Evolutionary conservation across 2,888 invertebrate genomes (phyloP).

Genomic region (Parnassius orleans): DNA sequence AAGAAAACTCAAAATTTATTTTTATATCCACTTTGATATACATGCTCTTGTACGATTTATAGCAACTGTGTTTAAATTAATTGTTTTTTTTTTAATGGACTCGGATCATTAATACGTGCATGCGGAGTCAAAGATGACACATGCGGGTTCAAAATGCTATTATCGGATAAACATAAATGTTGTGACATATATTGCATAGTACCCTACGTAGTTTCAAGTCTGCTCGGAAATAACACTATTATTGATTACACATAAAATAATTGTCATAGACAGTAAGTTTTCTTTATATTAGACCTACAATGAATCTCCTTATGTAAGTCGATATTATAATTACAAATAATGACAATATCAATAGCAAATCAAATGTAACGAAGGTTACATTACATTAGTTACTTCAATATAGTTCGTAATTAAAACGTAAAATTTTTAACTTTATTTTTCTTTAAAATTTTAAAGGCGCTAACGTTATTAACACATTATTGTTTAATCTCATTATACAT

Average conservation of each 20-base stretch:
- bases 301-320: conserved; percentile 39
- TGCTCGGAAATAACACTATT: conserved; percentile 37
- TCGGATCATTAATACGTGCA: conserved; percentile 2
- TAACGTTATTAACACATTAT: not conserved
- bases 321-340: conserved; percentile 43
- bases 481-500: not conserved
- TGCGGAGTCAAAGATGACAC: not conserved
- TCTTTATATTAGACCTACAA: conserved; percentile 44
- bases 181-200: conserved; percentile 40
- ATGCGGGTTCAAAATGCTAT: no score
- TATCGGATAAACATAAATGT: conserved; percentile 2
- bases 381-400: conserved; percentile 29
- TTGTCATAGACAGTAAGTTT: conserved; percentile 49
- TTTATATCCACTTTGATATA: conserved; percentile 29
- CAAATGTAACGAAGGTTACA: conserved; percentile 30
- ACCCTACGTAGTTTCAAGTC: conserved; percentile 41
- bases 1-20: conserved; percentile 35
- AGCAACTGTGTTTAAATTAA: conserved; percentile 31
- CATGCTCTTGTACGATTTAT: conserved; percentile 30
- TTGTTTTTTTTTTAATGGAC: conserved; percentile 12
- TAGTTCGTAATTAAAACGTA: conserved; percentile 27
- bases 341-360: conserved; percentile 43
- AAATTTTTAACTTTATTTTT: conserved; percentile 14
- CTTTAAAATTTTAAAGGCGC: conserved; percentile 6
- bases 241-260: conserved; percentile 36